Base-by-base conservation (phyloP, 1,140 invertebrate genomes). In the Caenorhabditis latens region DNA sequence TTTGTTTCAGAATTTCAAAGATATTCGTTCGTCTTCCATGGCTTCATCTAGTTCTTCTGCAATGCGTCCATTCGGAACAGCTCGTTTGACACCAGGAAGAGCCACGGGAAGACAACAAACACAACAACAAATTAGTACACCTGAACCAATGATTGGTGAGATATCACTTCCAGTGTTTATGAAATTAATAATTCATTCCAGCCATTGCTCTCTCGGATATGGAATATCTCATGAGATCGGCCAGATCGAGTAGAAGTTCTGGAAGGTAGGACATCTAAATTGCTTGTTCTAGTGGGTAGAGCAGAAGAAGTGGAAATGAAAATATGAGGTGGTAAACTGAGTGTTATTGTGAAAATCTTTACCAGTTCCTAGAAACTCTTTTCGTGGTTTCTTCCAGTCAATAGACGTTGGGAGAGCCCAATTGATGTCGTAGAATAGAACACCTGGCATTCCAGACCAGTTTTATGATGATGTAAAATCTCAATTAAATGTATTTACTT, bases 1-100 rank as follows among this genome's bases (percentile, higher is more conserved):
- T 50, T 79, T 79, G 46, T 79, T 79, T 79, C 71, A 79, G 71
- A 79, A 79, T 21, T 79, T 79, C 71, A 79, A 79, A 79, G 71
- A 79, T 14, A 79, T 79, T 50, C 71, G 71, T 50, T 48, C 71
- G 2, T 79, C 71, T 8, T 79, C 71, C 11, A 79, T 79, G 71
- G 71, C 71, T 13, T 79, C 71, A n/a, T 79, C 71, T 5, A 79
- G 71, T 79, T 79, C 71, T 24, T 8, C 71, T 24, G 71, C 71
- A 7, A 48, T 79, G 32, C 71, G 71, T 79, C 71, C 71, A 21
- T 79, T 79, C 19, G 71, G 71, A 53, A 79, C 71, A 13, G 71
- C 71, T 32, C 46, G 71, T 32, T 50, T 79, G 46, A 79, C 71
- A 21, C 71, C 71, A 53, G 71, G 71, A 79, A 79, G 71, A 50